Base-by-base conservation (phyloP, 2,797 vertebrate genomes). In the Crenichthys baileyi region DNA sequence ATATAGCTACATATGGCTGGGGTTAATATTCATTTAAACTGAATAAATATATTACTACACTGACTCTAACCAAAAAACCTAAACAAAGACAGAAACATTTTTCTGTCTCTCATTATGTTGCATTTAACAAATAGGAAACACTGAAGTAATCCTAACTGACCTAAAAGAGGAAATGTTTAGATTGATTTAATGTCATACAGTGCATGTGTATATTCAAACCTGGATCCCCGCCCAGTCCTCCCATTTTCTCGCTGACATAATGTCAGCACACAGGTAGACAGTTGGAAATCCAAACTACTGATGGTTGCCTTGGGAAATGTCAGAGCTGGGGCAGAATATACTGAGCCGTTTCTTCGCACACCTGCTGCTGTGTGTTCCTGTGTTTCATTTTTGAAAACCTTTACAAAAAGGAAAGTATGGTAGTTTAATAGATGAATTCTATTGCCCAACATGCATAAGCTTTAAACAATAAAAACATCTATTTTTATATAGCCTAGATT, bases 241-340 rank as follows among this genome's bases (percentile, higher is more conserved):
- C 44, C 65, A 70, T 67, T 39, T 48, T 60, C 76, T 70, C 77
- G 58, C 51, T 67, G 65, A 67, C 58, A 87, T 71, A 86, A 76
- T 48, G 31, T 82, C 53, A 78, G 50, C 29, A 51, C 80, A 77
- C 77, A 88, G 70, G 72, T 70, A 81, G 87, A 83, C 77, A 13
- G 89, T 86, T 91, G 88, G 92, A 93, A 94, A 93, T 87, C 90
- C 63, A 90, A 93, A 88, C 92, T 90, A 89, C 61, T 77, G 84
- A 89, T 89, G 80, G 82, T 80, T 85, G 88, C 94, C 88, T 90
- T 89, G 93, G 91, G 90, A 95, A 93, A 93, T 84, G 89, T 80
- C 79, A 81, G 74, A 56, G 68, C 85, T 83, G 70, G 39, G 72
- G 70, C 63, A 87, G 89, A 91, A 91, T 75, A 89, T 84, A 77